phyloP scores from a whole-genome alignment of 2,797 vertebrate genomes.

The Trachops cirrhosus region DNA sequence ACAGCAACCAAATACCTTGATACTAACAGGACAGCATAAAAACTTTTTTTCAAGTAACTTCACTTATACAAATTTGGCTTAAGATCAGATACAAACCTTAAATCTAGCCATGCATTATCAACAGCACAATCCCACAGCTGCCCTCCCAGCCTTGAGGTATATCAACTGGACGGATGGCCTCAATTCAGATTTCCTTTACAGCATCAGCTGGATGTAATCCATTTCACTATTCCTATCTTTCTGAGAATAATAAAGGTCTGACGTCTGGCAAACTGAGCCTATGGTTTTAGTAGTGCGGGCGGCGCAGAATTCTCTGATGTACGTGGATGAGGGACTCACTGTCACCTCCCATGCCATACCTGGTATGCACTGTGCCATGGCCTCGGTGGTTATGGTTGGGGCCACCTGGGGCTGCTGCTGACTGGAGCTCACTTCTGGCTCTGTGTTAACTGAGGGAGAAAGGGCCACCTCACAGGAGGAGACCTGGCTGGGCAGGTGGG shows the following conservation, averaged over 20 bases:
- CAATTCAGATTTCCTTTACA: background rate
- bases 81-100: conserved; percentile 13
- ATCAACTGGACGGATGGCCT: background rate
- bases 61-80: background rate
- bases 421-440: conserved; percentile 90
- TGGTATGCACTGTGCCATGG: conserved; percentile 82
- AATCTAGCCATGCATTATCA: background rate
- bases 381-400: conserved; percentile 79
- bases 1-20: conserved; percentile 31
- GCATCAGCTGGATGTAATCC: background rate
- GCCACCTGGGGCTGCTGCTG: conserved; percentile 82
- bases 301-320: conserved; percentile 29
- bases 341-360: conserved; percentile 82
- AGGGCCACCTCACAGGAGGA: conserved; percentile 79
- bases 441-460: conserved; percentile 82
- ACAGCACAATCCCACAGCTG: background rate
- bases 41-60: background rate
- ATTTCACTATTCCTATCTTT: conserved; percentile 4
- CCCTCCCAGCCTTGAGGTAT: background rate
- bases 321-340: background rate
- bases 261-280: conserved; percentile 18
- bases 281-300: background rate
- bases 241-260: conserved; percentile 10
- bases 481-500: conserved; percentile 76
- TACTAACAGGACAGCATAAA: background rate